Evolutionary conservation across 35 echinoderm and acorn worm species (phyloP).

Genomic region (Anneissia japonica): DNA sequence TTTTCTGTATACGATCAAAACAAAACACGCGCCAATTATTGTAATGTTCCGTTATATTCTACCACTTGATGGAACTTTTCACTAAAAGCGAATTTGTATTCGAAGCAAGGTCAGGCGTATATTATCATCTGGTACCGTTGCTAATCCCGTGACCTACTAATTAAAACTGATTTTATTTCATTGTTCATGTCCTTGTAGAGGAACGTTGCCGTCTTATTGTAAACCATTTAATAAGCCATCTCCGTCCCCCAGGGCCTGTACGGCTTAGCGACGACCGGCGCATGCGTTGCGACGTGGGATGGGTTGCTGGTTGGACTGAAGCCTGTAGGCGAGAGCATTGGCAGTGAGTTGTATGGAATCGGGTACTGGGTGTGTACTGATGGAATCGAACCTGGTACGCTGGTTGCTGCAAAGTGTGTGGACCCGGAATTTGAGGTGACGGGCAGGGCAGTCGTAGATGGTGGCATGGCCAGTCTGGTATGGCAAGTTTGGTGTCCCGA

Average conservation of each 20-base stretch:
- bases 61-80: too few species aligned
- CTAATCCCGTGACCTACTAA: too few species aligned
- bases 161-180: background rate
- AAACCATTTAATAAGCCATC: constrained; percentile 69
- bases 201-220: background rate
- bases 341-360: constrained; percentile 76
- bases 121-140: too few species aligned
- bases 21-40: too few species aligned
- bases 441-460: constrained; percentile 43
- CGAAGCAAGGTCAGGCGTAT: too few species aligned
- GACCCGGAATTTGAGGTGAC: constrained; percentile 50
- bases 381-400: constrained; percentile 48
- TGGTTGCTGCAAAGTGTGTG: constrained; percentile 49
- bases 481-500: constrained; percentile 34
- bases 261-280: constrained; percentile 78
- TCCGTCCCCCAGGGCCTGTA: constrained; percentile 95
- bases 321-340: constrained; percentile 92
- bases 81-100: too few species aligned
- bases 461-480: constrained; percentile 44
- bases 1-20: too few species aligned
- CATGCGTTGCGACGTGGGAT: constrained; percentile 43
- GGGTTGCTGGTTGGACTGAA: constrained; percentile 74
- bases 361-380: constrained; percentile 86
- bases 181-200: background rate
- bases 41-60: too few species aligned